Conservation (phyloP, 2,113 vertebrate genomes). For the Telmatochromis brachygnathus region DNA sequence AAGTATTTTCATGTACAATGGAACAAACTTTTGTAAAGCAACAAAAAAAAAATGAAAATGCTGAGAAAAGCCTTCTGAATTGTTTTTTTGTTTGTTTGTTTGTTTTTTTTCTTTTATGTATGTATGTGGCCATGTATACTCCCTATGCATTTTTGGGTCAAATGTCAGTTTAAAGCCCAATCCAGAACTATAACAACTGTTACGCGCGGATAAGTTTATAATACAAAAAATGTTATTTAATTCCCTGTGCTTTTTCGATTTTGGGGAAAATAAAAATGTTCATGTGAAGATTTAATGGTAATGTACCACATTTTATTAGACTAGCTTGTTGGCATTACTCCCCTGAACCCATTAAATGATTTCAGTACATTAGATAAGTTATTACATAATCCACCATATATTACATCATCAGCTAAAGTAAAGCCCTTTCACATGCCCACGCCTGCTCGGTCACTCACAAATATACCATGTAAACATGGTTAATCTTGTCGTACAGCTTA, state of each 20-base stretch:
- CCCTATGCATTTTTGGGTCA: slow-evolving; percentile 50
- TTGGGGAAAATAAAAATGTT: background rate
- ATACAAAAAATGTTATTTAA: background rate
- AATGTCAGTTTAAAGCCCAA: slow-evolving; percentile 45
- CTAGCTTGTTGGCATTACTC: background rate
- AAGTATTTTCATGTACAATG: slow-evolving; percentile 40
- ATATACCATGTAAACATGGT: background rate
- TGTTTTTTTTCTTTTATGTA: slow-evolving; percentile 1
- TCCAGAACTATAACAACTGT: slow-evolving; percentile 4
- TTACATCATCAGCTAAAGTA: background rate
- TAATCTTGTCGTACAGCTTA: background rate
- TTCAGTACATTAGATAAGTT: background rate
- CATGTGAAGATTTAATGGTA: background rate
- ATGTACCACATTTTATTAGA: background rate
- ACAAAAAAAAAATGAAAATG: slow-evolving; percentile 34
- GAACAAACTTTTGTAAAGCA: slow-evolving; percentile 38
- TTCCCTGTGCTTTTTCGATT: background rate
- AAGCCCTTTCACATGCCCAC: background rate
- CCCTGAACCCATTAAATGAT: background rate
- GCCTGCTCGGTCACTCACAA: background rate
- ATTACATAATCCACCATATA: background rate
- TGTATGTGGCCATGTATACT: slow-evolving; percentile 60
- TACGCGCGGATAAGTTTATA: background rate
- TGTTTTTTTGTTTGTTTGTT: background rate
- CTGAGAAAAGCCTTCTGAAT: slow-evolving; percentile 73